Evolutionary conservation across 2,797 vertebrate species (phyloP), one percentile per base, ranked within the genome.

Genomic region (Poeciliopsis gracilis): DNA sequence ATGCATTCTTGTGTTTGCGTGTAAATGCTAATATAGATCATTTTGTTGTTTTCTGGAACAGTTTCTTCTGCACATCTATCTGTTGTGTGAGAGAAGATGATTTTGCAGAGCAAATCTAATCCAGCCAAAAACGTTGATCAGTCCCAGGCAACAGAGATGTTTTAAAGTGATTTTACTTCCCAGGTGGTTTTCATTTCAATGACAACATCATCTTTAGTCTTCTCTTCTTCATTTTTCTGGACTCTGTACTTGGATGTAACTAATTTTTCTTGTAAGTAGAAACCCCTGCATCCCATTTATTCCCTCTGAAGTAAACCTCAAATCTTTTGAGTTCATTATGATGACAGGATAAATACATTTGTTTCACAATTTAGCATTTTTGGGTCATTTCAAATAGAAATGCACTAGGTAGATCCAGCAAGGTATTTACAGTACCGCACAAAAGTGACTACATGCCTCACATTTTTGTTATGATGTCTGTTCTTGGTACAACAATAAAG

Each of bases 151-250:
- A 72, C 72, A 53, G 59, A 23, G 75, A 84, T 78, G 79, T 83
- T 77, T 86, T 73, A 30, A 57, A 53, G 75, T 74, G 63, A 77
- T 85, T 85, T 83, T 76, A 75, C 78, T 75, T 75, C 36, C 38
- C 92, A 92, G 89, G 83, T 93, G 92, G 85, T 92, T 94, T 90
- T 88, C 69, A 90, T 94, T 93, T 87, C 55, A 76, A 79, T 67
- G 61, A 87, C 83, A 89, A 81, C 86, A 88, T 92, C 88, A 84
- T 92, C 87, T 87, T 86, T 73, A 67, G 89, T 88, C 73, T 78
- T 63, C 75, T 77, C 76, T 25, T 79, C 63, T 78, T 84, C 49
- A 82, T 76, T 72, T 82, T 76, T 84, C 76, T 88, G 79, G 86
- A 76, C 61, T 20, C 61, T 72, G 49, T 73, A 57, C 74, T 66